A percentile compares a stretch with the other conserved stretches of the same genome.
These are phyloP conservation scores for Dasysyrphus albostriatus DNA, from an alignment of 2,888 invertebrate species.

Conservation along the genomic window DNA sequence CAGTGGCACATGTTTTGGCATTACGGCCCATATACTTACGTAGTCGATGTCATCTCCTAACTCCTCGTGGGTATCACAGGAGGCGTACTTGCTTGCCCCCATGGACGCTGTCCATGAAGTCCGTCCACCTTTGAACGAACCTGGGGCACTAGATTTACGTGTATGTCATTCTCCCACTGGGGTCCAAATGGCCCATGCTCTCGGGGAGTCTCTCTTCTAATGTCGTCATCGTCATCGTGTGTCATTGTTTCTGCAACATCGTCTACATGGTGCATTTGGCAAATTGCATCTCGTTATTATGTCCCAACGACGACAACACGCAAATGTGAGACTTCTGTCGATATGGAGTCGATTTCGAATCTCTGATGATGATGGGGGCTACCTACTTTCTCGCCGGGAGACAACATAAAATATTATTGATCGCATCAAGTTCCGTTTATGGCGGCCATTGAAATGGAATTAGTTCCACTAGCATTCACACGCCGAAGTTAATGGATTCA, in stretches of 20 bases:
- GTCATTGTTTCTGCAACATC: conserved; percentile 20
- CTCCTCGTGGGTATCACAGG: conserved; percentile 66
- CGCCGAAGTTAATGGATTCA: conserved; percentile 63
- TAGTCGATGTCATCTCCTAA: conserved; percentile 64
- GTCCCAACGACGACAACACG: conserved; percentile 15
- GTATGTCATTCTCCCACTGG: conserved; percentile 31
- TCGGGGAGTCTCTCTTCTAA: conserved; percentile 27
- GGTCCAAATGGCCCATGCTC: conserved; percentile 2
- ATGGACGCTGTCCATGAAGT: conserved; percentile 26
- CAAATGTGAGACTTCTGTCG: conserved; percentile 44
- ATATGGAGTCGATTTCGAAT: conserved; percentile 23
- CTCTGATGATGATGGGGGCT: background rate
- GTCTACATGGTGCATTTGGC: conserved; percentile 56
- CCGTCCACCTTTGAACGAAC: conserved; percentile 43
- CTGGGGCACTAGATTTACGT: conserved; percentile 23
- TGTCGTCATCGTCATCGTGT: conserved; percentile 7
- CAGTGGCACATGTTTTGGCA: conserved; percentile 62
- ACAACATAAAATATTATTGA: conserved; percentile 75
- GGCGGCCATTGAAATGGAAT: conserved; percentile 59
- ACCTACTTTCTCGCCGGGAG: conserved; percentile 62
- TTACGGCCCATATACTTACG: conserved; percentile 46
- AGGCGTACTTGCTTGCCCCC: conserved; percentile 64
- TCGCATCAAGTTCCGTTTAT: conserved; percentile 73
- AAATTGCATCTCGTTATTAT: conserved; percentile 47
- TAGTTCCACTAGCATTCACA: conserved; percentile 69